phyloP scores from a whole-genome alignment of 2,888 invertebrate genomes.

The Adelognathus sp. region DNA sequence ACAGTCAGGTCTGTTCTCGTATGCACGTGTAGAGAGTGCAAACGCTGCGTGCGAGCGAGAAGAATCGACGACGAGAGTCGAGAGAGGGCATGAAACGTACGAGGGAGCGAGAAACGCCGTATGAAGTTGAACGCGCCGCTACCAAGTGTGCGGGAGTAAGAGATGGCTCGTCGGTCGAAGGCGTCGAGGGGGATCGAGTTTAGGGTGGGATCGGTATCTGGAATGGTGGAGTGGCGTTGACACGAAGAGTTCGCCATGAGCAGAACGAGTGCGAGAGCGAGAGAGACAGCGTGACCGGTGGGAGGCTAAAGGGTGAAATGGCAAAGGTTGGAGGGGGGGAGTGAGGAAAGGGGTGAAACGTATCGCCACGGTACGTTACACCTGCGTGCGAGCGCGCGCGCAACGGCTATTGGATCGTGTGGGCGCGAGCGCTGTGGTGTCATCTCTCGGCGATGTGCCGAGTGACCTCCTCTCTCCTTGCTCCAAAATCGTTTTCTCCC shows the following conservation, averaged over 20 bases:
- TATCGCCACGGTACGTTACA: slow-evolving; percentile 67
- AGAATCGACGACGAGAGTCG: slow-evolving; percentile 26
- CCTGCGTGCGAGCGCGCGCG: slow-evolving; percentile 68
- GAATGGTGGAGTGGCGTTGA: slow-evolving; percentile 61
- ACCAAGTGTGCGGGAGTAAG: slow-evolving; percentile 40
- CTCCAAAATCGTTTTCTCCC: slow-evolving; percentile 35
- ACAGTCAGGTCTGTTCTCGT: slow-evolving; percentile 37
- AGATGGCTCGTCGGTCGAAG: slow-evolving; percentile 43
- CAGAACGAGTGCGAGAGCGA: slow-evolving; percentile 11
- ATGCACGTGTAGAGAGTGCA: slow-evolving; percentile 24
- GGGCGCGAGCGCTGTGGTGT: slow-evolving; percentile 77
- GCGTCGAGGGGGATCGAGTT: slow-evolving; percentile 52
- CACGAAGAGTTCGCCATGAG: slow-evolving; percentile 26
- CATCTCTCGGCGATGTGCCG: slow-evolving; percentile 78
- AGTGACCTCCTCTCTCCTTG: slow-evolving; percentile 71
- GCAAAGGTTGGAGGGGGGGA: slow-evolving; percentile 47
- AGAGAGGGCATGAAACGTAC: slow-evolving; percentile 23
- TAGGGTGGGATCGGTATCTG: slow-evolving; percentile 35
- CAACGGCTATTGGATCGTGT: slow-evolving; percentile 67
- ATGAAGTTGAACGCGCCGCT: slow-evolving; percentile 18
- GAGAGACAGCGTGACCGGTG: slow-evolving; percentile 1
- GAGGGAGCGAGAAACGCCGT: slow-evolving; percentile 4
- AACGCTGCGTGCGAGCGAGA: slow-evolving; percentile 45
- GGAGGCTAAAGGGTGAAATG: slow-evolving; percentile 40
- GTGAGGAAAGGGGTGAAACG: slow-evolving; percentile 40